Evolutionary conservation across 2,113 vertebrate species (phyloP), one percentile per base, ranked within the genome.

Genomic region (Pedionomus torquatus): DNA sequence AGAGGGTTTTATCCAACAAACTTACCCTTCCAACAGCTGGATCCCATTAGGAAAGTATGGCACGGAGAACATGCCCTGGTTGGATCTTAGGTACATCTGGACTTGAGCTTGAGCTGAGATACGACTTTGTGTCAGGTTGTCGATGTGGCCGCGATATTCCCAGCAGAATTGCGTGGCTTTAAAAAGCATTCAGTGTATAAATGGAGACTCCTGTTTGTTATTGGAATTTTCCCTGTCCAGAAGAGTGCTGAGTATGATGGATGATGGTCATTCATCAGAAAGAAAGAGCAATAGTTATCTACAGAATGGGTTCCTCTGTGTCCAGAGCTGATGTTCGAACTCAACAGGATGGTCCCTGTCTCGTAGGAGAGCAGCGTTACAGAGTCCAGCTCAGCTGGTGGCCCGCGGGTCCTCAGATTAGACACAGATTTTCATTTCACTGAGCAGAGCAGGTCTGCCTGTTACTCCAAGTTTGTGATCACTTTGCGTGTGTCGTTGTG

Each of bases 31-130:
- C 66, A 68, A 20, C 35, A 60, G 10, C 52, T 41, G 7, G 39
- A 20, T 58, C 65, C 15, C 3, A 0, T 35, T 24, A 28, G 25
- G 17, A 28, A 54, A 66, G 70, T 7, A 4, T 28, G 44, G 33
- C 24, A 2, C 9, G 49, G 30, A 21, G 23, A 49, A 11, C 2
- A 0, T 20, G n/a, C 26, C 21, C 30, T 14, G 15, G 15, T 10
- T 48, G 17, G 25, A 31, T 60, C 30, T 60, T 11, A 4, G 28
- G 10, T 78, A 35, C 0, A 0, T 65, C 46, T 52, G 71, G 30
- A 13, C 6, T 5, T 19, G 9, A 44, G 37, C 49, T 23, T 41
- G 7, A 65, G 28, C 46, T 52, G 44, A 17, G 68, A 23, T 30
- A 14, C 31, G 25, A 5, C 48, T 69, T 43, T 69, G 26, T 7